Evolutionary conservation across 1,140 invertebrate species (phyloP).

Genomic region (Drosophila trapezifrons): DNA sequence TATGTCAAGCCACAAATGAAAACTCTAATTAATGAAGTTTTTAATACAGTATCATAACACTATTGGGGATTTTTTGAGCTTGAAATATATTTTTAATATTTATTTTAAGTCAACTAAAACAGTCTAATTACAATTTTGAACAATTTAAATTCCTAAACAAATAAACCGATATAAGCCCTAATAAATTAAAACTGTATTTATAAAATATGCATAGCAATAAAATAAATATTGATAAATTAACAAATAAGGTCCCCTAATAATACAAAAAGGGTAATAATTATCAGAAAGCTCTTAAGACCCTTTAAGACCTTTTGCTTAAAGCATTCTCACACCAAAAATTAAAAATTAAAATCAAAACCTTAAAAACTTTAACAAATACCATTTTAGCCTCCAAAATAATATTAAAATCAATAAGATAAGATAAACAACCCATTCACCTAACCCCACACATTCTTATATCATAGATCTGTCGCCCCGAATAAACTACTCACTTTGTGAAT

Average conservation of each 20-base stretch:
- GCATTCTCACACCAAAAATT: background rate
- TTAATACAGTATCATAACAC: no score
- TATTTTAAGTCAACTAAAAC: no score
- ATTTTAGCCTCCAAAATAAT: background rate
- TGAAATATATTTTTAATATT: background rate
- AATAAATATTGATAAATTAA: background rate
- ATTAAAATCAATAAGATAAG: no score
- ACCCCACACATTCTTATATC: background rate
- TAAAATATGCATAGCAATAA: background rate
- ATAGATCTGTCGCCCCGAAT: constrained; percentile 2
- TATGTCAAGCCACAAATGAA: no score
- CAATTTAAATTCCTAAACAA: no score
- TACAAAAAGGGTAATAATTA: background rate
- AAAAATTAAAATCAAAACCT: no score
- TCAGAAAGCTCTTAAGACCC: background rate
- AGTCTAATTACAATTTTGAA: background rate
- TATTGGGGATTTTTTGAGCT: background rate
- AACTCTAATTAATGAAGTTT: no score
- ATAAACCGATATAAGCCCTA: background rate
- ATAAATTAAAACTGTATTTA: background rate
- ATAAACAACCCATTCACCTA: background rate
- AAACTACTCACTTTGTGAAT: constrained; percentile 1
- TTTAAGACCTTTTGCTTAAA: background rate
- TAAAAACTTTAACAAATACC: background rate
- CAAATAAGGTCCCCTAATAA: background rate